These are phyloP conservation scores for Hymenopus coronatus DNA, from an alignment of 2,888 invertebrate genomes.

Conservation along the genomic window DNA sequence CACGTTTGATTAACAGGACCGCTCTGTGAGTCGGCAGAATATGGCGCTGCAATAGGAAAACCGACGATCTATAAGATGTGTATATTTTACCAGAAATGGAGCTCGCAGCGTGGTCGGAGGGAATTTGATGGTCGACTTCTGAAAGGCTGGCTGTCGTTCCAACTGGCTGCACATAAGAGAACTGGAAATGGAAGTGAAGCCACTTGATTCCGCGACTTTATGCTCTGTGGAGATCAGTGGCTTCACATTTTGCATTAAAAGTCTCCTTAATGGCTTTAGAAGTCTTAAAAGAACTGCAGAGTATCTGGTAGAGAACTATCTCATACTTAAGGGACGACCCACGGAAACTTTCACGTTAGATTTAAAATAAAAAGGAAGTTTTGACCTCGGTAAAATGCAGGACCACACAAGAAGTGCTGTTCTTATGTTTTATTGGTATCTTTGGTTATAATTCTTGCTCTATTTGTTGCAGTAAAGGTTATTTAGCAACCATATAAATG, in stretches of 20 bases:
- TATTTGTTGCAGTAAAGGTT: too few species aligned
- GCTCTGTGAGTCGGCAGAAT: background rate
- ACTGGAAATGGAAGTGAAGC: background rate
- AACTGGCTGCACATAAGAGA: background rate
- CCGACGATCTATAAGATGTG: background rate
- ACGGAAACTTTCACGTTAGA: too few species aligned
- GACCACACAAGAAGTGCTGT: too few species aligned
- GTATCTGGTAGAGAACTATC: background rate
- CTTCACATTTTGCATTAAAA: background rate
- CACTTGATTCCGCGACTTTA: background rate
- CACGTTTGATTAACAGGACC: background rate
- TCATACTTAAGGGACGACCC: too few species aligned
- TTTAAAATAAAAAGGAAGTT: too few species aligned
- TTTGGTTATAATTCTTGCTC: too few species aligned
- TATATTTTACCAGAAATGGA: background rate
- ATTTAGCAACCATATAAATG: too few species aligned
- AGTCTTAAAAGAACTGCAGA: background rate
- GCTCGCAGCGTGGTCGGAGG: background rate
- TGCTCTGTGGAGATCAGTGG: background rate
- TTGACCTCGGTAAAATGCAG: too few species aligned
- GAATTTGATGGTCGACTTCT: background rate
- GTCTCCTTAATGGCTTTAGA: background rate
- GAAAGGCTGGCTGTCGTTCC: background rate
- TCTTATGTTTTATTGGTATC: too few species aligned
- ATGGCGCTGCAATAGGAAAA: background rate